Base-by-base conservation (phyloP, 2,888 invertebrate genomes). In the Alentia gelatinosa region DNA sequence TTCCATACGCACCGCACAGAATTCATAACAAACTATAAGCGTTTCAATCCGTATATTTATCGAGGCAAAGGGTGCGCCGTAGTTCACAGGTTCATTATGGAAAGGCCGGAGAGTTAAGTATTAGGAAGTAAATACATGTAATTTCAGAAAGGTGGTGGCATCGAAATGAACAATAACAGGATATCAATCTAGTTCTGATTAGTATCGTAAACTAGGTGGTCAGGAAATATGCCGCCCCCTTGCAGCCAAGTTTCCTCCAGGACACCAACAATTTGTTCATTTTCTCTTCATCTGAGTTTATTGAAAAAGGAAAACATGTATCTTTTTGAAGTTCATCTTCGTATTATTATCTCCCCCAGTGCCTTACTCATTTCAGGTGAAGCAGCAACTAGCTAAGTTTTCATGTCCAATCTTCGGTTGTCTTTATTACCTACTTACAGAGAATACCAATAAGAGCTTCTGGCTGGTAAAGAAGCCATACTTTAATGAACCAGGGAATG, bases 181-280 rank as follows among this genome's bases (percentile, higher is more conserved):
- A n/a, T n/a, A n/a, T n/a, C n/a, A n/a, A n/a, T n/a, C n/a, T n/a
- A n/a, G n/a, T n/a, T n/a, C n/a, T n/a, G n/a, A n/a, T n/a, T n/a
- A n/a, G n/a, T n/a, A n/a, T n/a, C n/a, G n/a, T n/a, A n/a, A n/a
- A 47, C 47, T 19, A 47, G 19, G 47, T 47, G 9, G 47, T 19
- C 9, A 9, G 9, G 47, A 12, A 63, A n/a, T 63, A 12, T 26
- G 63, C 63, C 23, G 9, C n/a, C 63, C 63, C n/a, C 9, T 63
- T 1, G 37, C 35, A 4, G 1, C 37, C 35, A 79, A 37, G 19
- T 79, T 79, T 79, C 39, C 35, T 37, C 23, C 79, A 37, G 37
- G 79, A 79, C 35, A 79, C 79, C 79, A 79, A 79, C 79, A 79
- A 79, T 79, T 79, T 35, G n/a, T 79, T 79, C 79, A 79, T 79